Conservation (phyloP, 1,140 invertebrate species). For the Trichonephila clavipes region DNA sequence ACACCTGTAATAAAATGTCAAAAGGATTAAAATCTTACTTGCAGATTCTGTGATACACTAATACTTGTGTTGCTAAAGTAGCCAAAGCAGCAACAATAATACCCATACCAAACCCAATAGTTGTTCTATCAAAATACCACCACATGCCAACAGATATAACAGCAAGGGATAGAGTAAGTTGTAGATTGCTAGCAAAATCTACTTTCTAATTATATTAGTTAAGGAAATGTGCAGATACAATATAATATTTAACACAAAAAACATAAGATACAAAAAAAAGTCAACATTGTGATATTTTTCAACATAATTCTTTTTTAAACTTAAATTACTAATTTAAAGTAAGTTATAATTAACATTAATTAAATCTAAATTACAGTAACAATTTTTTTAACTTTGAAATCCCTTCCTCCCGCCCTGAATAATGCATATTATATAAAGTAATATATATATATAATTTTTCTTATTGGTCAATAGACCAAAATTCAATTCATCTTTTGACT, state of each 20-base stretch:
- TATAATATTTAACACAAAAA: too few relatives aligned
- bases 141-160: constrained; percentile 82
- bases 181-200: constrained; percentile 82
- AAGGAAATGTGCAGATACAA: background rate
- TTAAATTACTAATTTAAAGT: too few relatives aligned
- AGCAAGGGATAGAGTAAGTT: constrained; percentile 81
- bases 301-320: too few relatives aligned
- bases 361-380: too few relatives aligned
- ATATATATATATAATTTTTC: too few relatives aligned
- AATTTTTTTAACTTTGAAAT: too few relatives aligned
- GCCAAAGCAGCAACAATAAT: constrained; percentile 81
- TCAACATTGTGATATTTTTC: background rate
- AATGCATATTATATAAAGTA: too few relatives aligned
- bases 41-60: constrained; percentile 82
- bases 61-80: constrained; percentile 81
- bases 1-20: too few relatives aligned
- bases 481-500: too few relatives aligned
- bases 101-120: constrained; percentile 82
- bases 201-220: constrained; percentile 80
- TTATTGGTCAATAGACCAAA: too few relatives aligned
- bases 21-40: constrained; percentile 78
- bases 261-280: background rate
- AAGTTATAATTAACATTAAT: too few relatives aligned
- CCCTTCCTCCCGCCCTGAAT: too few relatives aligned
- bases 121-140: constrained; percentile 82